Evolutionary conservation across 2,888 invertebrate genomes (phyloP).

Genomic region (Coelopa pilipes): DNA sequence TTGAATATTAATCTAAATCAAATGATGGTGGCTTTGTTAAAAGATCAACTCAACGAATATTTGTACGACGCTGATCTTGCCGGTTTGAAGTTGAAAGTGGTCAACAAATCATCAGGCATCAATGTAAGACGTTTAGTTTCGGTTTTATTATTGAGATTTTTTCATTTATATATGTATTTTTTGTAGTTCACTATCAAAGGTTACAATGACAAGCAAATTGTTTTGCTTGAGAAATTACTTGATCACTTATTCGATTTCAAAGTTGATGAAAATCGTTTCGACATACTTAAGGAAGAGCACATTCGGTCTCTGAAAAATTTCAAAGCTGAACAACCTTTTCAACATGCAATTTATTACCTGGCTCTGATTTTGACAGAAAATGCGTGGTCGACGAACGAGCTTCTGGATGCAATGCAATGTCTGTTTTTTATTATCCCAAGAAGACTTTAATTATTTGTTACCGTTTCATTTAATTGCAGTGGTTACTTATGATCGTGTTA

Average conservation of each 20-base stretch:
- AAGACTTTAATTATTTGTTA: conserved; percentile 4
- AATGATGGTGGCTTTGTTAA: conserved; percentile 83
- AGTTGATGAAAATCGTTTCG: conserved; percentile 83
- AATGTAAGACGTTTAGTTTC: conserved; percentile 73
- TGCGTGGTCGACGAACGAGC: conserved; percentile 90
- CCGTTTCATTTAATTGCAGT: conserved; percentile 68
- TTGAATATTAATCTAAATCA: conserved; percentile 83
- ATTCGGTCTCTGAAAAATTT: conserved; percentile 87
- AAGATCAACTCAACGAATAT: conserved; percentile 91
- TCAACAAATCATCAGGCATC: conserved; percentile 85
- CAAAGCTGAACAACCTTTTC: conserved; percentile 90
- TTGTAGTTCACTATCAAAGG: conserved; percentile 80
- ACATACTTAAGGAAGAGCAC: conserved; percentile 88
- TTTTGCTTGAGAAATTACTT: conserved; percentile 85
- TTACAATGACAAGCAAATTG: conserved; percentile 89
- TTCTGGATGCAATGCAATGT: conserved; percentile 84
- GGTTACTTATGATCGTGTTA: conserved; percentile 80
- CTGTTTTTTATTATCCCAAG: conserved; percentile 53
- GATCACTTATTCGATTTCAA: conserved; percentile 85
- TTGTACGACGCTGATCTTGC: conserved; percentile 93
- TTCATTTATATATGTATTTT: conserved; percentile 15
- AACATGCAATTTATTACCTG: conserved; percentile 86
- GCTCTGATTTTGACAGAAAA: conserved; percentile 70
- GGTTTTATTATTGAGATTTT: background rate
- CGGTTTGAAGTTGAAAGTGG: conserved; percentile 82